Evolutionary conservation across 1,140 invertebrate species (phyloP).

Genomic region (Stenopsyche tienmushanensis): DNA sequence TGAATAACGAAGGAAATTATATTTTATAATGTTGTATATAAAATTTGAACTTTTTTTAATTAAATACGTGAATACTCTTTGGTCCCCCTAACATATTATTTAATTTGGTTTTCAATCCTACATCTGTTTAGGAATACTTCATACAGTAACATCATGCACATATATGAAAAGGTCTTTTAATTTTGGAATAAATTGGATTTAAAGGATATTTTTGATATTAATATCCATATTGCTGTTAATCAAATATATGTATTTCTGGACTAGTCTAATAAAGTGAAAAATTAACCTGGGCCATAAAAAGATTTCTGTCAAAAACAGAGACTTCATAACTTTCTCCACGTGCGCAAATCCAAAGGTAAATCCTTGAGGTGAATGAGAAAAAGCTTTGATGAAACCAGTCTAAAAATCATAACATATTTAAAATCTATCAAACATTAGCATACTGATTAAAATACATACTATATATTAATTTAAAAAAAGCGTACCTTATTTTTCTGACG

Average conservation of each 20-base stretch:
- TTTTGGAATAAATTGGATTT: background rate
- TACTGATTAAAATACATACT: slow-evolving; percentile 11
- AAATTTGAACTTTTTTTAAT: no score
- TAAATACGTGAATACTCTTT: no score
- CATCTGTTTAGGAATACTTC: no score
- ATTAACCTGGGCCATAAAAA: slow-evolving; percentile 88
- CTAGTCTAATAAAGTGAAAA: no score
- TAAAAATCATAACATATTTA: slow-evolving; percentile 51
- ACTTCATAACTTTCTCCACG: slow-evolving; percentile 90
- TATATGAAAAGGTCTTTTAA: no score
- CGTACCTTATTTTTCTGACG: slow-evolving; percentile 86
- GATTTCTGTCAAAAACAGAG: slow-evolving; percentile 86
- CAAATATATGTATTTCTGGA: no score
- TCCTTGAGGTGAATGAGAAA: slow-evolving; percentile 82
- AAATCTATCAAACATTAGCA: slow-evolving; percentile 3
- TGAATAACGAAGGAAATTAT: no score
- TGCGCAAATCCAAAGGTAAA: slow-evolving; percentile 89
- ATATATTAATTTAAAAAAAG: background rate
- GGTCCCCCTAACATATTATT: no score
- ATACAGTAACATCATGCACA: no score
- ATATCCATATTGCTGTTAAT: no score
- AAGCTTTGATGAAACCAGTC: slow-evolving; percentile 95
- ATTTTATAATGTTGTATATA: no score
- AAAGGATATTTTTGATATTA: slow-evolving; percentile 2
- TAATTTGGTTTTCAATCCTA: no score